phyloP scores from a whole-genome alignment of 2,797 vertebrate species.

The Syngnathus rostellatus region DNA sequence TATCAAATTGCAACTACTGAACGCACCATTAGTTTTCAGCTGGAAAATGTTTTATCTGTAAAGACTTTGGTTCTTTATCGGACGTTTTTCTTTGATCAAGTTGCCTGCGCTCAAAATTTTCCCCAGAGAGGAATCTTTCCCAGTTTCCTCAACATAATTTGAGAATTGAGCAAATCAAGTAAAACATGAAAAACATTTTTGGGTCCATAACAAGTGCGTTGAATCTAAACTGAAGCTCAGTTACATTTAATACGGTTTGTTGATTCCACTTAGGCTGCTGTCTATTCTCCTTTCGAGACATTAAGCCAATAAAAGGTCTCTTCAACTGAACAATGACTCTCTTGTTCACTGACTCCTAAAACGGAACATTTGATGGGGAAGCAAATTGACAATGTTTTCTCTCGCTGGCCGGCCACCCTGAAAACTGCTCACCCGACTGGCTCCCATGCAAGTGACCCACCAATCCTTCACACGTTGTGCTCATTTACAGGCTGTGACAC shows the following conservation, averaged over 20 bases:
- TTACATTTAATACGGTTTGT: constrained; percentile 1
- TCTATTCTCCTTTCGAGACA: constrained; percentile 3
- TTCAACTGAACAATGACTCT: not conserved
- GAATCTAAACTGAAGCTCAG: not conserved
- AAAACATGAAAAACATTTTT: not conserved
- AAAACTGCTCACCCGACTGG: not conserved
- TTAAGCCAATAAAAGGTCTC: constrained; percentile 8
- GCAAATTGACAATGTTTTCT: constrained; percentile 7
- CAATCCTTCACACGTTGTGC: constrained; percentile 2
- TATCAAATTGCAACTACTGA: constrained; percentile 9
- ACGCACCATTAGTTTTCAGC: constrained; percentile 4
- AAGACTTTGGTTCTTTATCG: constrained; percentile 3
- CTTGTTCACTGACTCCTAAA: constrained; percentile 8
- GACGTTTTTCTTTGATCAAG: not conserved
- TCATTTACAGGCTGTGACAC: not conserved
- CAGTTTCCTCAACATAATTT: not conserved
- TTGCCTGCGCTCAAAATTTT: not conserved
- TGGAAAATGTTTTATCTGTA: not conserved
- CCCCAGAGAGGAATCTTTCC: not conserved
- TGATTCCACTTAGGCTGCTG: not conserved
- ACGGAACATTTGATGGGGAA: constrained; percentile 7
- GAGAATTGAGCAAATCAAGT: not conserved
- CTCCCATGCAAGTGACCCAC: not conserved
- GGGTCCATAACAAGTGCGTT: not conserved
- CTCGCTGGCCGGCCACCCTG: not conserved